Percentiles rank a stretch among this genome's conserved stretches.
Evolutionary conservation across 2,113 vertebrate species (phyloP).

Genomic region (Rhegmatorhina hoffmannsi): DNA sequence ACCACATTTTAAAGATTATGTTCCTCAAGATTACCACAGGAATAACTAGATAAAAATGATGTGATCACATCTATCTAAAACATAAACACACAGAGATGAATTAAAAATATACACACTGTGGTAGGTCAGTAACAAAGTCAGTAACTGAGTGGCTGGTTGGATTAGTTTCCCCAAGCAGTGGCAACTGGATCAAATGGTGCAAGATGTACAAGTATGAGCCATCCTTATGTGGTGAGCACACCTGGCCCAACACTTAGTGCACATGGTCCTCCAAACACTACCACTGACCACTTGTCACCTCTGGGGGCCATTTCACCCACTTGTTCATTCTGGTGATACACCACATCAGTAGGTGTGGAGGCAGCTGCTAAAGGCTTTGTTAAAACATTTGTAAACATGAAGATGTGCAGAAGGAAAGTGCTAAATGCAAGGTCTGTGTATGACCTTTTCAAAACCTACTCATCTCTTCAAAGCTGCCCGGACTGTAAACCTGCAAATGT

Average conservation of each 20-base stretch:
- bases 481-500: conserved; percentile 15
- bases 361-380: conserved; percentile 28
- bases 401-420: neutral
- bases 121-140: neutral
- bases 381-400: conserved; percentile 28
- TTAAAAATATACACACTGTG: neutral
- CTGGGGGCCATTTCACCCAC: neutral
- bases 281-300: fast-evolving
- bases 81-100: neutral
- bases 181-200: neutral
- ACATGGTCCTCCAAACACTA: neutral
- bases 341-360: neutral
- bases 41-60: conserved; percentile 20
- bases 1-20: conserved; percentile 38
- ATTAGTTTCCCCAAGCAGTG: neutral
- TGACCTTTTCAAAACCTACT: conserved; percentile 34
- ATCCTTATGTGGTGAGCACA: neutral
- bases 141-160: neutral
- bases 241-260: fast-evolving
- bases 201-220: neutral
- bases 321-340: neutral
- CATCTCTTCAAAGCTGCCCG: neutral
- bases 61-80: neutral
- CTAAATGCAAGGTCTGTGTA: neutral
- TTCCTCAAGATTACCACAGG: conserved; percentile 1